Evolutionary conservation across 2,113 vertebrate species (phyloP).

Genomic region (Centrocercus urophasianus): DNA sequence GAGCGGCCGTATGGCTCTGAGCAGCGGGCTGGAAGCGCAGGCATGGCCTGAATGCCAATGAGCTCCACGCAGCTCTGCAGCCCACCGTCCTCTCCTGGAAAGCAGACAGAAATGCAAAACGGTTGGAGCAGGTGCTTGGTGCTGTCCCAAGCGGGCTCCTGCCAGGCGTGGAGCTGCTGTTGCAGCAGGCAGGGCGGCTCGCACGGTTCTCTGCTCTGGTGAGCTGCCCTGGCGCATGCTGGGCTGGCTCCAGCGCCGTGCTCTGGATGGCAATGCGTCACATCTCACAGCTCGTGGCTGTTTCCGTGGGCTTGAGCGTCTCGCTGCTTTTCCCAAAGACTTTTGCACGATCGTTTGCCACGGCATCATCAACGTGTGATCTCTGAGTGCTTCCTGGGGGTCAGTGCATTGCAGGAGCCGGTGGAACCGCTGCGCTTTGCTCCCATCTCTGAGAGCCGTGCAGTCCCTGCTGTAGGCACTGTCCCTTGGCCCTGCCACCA

Average conservation of each 20-base stretch:
- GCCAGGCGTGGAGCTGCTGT: background rate
- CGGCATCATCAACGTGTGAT: background rate
- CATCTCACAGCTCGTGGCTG: background rate
- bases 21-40: rapidly evolving
- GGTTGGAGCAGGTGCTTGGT: background rate
- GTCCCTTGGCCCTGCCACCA: background rate
- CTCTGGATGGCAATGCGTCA: background rate
- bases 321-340: background rate
- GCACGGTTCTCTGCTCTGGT: background rate
- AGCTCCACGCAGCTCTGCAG: rapidly evolving
- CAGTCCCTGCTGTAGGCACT: background rate
- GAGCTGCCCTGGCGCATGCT: rapidly evolving
- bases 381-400: rapidly evolving
- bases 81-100: rapidly evolving
- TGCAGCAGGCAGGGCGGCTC: too few relatives aligned
- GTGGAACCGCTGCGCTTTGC: background rate
- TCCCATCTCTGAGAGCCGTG: background rate
- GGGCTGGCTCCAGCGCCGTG: background rate
- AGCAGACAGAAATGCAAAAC: background rate
- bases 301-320: background rate
- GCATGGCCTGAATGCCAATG: rapidly evolving
- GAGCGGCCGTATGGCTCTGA: background rate
- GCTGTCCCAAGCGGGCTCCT: background rate
- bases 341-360: background rate
- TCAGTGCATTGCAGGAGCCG: rapidly evolving